Evolutionary conservation across 2,888 invertebrate species (phyloP), one percentile per base, ranked within the genome.

Genomic region (Elmis aenea): DNA sequence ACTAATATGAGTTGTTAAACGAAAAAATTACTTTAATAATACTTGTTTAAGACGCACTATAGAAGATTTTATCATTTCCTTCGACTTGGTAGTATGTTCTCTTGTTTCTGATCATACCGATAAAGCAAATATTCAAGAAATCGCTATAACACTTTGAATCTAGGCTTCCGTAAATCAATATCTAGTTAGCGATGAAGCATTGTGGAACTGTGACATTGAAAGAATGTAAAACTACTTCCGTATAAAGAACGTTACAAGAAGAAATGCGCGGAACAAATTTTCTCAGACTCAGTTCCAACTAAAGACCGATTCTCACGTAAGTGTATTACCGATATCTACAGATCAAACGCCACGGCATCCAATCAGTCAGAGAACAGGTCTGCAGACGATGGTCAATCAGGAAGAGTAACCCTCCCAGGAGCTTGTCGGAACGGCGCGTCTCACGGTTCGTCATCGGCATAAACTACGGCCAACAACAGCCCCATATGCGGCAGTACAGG

Each of bases 341-440:
- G 33, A 42, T 47, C 47, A 47, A 47, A 47, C 45, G 36, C 22
- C 37, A 37, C 41, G 37, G 42, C 33, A 37, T 40, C 39, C 43
- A 48, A 45, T 45, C 45, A 45, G 45, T 45, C 45, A 42, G 34
- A 37, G 23, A 37, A 42, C 38, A 20, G 33, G 38, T 42, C 33
- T n/a, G n/a, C n/a, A 41, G 36, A 39, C 38, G 45, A 38, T 48
- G 47, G 48, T 45, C 47, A 50, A 51, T 51, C 51, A 51, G 51
- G 51, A 51, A 51, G 51, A 43, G 40, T 47, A 49, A 51, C 51
- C 51, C 51, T 51, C 51, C 51, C 45, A 46, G 45, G 44, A 51
- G 46, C 46, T 43, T 44, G 51, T 47, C 46, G 44, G 41, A 46
- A 45, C 33, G 41, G 29, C 41, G 33, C 34, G 32, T 48, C 51